phyloP scores from a whole-genome alignment of 2,888 invertebrate species.

The Macaria liturata region DNA sequence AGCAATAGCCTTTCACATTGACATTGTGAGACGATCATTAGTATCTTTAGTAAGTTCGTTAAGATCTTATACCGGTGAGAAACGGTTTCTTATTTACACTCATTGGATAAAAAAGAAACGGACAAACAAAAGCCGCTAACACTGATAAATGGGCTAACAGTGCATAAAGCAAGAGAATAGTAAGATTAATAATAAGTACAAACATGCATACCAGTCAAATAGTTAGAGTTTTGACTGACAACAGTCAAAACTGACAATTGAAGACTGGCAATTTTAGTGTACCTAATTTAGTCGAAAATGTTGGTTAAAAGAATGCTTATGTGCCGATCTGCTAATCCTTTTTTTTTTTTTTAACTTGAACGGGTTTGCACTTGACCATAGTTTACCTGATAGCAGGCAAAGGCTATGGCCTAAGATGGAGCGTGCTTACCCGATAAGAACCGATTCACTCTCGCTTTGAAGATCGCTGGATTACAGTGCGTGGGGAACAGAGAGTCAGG shows the following conservation, averaged over 20 bases:
- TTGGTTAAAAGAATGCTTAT: no score
- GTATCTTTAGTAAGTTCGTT: conserved; percentile 25
- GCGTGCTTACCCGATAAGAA: no score
- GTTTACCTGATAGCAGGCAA: no score
- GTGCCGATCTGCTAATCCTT: no score
- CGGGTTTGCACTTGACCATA: no score
- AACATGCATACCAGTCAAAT: background rate
- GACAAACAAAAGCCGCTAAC: conserved; percentile 29
- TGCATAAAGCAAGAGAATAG: conserved; percentile 16
- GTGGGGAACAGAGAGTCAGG: no score
- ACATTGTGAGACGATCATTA: conserved; percentile 29
- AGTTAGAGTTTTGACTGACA: background rate
- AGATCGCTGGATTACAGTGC: no score
- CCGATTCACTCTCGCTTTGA: no score
- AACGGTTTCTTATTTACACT: conserved; percentile 28
- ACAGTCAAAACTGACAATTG: background rate
- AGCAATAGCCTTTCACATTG: conserved; percentile 13
- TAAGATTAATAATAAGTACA: background rate
- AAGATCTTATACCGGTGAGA: conserved; percentile 11
- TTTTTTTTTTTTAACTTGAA: no score
- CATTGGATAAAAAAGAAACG: conserved; percentile 29
- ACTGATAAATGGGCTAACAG: conserved; percentile 31
- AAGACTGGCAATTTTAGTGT: background rate
- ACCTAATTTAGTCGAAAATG: no score
- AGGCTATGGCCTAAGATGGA: no score